Evolutionary conservation across 1,140 invertebrate species (phyloP).

Genomic region (Atta colombica): DNA sequence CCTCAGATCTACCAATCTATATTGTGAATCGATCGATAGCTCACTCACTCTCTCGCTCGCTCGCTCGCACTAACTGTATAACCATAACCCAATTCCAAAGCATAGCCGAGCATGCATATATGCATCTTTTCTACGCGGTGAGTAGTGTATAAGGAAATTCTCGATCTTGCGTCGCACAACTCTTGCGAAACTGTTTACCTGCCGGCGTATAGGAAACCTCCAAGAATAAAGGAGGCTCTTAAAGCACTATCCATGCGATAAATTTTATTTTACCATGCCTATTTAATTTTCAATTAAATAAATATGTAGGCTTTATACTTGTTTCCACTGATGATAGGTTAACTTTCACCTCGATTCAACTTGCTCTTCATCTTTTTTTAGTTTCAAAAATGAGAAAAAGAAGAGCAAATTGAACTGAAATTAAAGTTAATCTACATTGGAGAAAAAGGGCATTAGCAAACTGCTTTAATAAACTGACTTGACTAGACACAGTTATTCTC

Average conservation of each 20-base stretch:
- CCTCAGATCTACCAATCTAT: conserved; percentile 28
- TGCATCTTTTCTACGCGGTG: not conserved
- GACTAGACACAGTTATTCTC: not conserved
- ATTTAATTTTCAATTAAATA: not conserved
- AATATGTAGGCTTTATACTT: not conserved
- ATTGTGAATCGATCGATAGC: conserved; percentile 58
- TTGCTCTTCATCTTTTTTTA: no score
- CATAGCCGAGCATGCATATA: conserved; percentile 13
- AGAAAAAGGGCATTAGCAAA: not conserved
- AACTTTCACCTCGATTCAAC: no score
- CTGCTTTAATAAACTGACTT: not conserved
- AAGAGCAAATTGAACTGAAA: no score
- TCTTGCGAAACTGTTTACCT: conserved; percentile 85
- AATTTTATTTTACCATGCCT: not conserved
- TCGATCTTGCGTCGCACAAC: conserved; percentile 76
- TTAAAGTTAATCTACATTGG: no score
- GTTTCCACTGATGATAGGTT: no score
- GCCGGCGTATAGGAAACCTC: conserved; percentile 76
- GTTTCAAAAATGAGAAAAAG: no score
- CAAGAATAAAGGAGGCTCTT: conserved; percentile 82
- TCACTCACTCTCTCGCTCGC: not conserved
- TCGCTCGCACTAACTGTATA: conserved; percentile 46
- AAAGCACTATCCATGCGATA: conserved; percentile 14
- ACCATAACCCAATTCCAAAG: conserved; percentile 75
- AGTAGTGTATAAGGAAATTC: conserved; percentile 83